Conservation (phyloP, 2,797 vertebrate species). For the Sebastiscus tertius region DNA sequence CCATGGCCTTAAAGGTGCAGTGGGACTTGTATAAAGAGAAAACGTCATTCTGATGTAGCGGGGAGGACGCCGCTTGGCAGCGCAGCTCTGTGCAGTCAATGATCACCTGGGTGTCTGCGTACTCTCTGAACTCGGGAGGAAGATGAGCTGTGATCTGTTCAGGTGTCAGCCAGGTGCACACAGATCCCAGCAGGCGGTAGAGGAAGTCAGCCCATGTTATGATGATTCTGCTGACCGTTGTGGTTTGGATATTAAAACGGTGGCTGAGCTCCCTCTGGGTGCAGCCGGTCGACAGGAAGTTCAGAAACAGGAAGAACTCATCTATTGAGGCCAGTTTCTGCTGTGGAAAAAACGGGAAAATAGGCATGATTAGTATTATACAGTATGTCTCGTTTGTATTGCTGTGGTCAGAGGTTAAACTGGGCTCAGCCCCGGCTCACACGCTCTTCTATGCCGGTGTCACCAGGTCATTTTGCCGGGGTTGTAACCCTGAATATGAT, state of each 20-base stretch:
- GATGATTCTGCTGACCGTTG: background rate
- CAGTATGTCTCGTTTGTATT: rapidly evolving
- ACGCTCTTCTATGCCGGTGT: too few species aligned
- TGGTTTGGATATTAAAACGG: background rate
- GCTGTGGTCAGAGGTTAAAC: background rate
- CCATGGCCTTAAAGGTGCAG: background rate
- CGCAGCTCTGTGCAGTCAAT: background rate
- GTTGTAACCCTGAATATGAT: too few species aligned
- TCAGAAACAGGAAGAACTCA: background rate
- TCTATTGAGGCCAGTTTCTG: background rate
- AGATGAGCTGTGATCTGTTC: background rate
- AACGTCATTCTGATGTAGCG: background rate
- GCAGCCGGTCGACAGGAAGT: background rate
- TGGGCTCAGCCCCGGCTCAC: too few species aligned
- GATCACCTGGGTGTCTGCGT: background rate
- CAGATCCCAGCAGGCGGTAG: background rate
- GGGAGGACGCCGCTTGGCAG: background rate
- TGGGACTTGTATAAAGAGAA: background rate
- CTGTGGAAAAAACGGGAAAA: background rate
- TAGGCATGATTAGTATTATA: background rate
- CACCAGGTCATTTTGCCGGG: too few species aligned
- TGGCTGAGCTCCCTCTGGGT: background rate
- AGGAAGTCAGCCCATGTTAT: background rate
- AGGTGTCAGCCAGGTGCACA: background rate
- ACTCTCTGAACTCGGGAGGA: background rate